A percentile compares a stretch with the other conserved stretches of the same genome.
Conservation (phyloP, 2,113 vertebrate species). For the Elaphurus davidianus region DNA sequence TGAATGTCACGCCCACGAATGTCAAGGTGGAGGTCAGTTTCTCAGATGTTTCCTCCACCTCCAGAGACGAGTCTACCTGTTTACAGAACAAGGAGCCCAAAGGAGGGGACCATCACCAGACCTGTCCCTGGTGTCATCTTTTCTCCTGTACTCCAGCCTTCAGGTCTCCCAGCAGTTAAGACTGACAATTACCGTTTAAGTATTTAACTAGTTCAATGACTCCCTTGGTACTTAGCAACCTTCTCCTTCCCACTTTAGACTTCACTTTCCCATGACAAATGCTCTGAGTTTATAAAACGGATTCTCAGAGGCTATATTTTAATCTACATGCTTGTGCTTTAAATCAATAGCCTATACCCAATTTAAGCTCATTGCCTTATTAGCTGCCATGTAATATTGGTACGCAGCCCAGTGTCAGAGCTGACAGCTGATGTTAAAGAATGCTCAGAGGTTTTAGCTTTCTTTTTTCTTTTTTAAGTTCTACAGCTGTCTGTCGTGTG, state of each 20-base stretch:
- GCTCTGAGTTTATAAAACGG: background rate
- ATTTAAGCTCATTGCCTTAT: background rate
- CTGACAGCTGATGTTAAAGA: background rate
- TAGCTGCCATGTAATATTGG: fast-evolving
- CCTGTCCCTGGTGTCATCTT: background rate
- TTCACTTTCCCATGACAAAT: background rate
- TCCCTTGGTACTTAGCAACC: background rate
- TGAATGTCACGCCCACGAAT: background rate
- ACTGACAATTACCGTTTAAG: background rate
- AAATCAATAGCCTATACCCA: constrained; percentile 40
- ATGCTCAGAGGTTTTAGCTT: background rate
- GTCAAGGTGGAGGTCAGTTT: background rate
- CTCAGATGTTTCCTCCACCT: background rate
- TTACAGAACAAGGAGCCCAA: background rate
- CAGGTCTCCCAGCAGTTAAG: background rate
- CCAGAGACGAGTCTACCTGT: fast-evolving
- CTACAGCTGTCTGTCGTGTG: constrained; percentile 34
- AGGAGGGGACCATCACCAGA: fast-evolving
- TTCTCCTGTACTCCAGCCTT: background rate
- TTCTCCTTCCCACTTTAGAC: background rate
- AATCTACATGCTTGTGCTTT: background rate
- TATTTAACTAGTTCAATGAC: fast-evolving
- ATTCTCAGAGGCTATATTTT: background rate
- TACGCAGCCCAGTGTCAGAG: fast-evolving
- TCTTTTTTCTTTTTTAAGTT: background rate